phyloP scores from a whole-genome alignment of 2,888 invertebrate genomes.

The Drosophila niveifrons region DNA sequence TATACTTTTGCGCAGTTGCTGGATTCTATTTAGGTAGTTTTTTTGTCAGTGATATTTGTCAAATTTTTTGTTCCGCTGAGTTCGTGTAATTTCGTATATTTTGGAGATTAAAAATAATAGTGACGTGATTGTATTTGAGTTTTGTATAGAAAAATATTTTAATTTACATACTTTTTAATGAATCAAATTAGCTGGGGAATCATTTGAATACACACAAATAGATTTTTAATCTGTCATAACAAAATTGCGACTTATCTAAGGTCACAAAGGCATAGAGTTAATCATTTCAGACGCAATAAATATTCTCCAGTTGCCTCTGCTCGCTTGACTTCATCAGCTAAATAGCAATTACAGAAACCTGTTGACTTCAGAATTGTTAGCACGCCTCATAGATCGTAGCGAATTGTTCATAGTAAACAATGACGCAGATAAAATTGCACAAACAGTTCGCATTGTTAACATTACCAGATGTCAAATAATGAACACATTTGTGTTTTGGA shows the following conservation, averaged over 20 bases:
- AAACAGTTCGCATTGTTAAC: slow-evolving; percentile 37
- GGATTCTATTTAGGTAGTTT: background rate
- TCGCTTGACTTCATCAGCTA: slow-evolving; percentile 10
- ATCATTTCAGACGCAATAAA: slow-evolving; percentile 28
- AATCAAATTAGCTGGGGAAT: background rate
- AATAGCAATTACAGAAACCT: slow-evolving; percentile 30
- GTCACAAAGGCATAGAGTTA: slow-evolving; percentile 32
- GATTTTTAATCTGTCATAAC: background rate
- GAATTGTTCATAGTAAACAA: slow-evolving; percentile 20
- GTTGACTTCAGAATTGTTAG: slow-evolving; percentile 33
- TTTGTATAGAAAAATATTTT: slow-evolving; percentile 1
- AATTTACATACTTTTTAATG: slow-evolving; percentile 5
- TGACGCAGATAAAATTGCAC: slow-evolving; percentile 19
- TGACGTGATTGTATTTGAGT: slow-evolving; percentile 42
- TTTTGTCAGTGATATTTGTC: slow-evolving; percentile 41
- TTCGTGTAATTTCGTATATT: slow-evolving; percentile 53
- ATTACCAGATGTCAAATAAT: slow-evolving; percentile 36
- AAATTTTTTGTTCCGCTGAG: slow-evolving; percentile 1
- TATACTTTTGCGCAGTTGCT: slow-evolving; percentile 39
- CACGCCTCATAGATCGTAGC: slow-evolving; percentile 40
- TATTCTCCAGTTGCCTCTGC: background rate
- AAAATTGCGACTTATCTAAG: slow-evolving; percentile 24
- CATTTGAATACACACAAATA: background rate
- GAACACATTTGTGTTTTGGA: slow-evolving; percentile 31
- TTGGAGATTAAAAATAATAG: slow-evolving; percentile 53